phyloP scores from a whole-genome alignment of 2,113 vertebrate genomes.

The Pycnonotus jocosus region DNA sequence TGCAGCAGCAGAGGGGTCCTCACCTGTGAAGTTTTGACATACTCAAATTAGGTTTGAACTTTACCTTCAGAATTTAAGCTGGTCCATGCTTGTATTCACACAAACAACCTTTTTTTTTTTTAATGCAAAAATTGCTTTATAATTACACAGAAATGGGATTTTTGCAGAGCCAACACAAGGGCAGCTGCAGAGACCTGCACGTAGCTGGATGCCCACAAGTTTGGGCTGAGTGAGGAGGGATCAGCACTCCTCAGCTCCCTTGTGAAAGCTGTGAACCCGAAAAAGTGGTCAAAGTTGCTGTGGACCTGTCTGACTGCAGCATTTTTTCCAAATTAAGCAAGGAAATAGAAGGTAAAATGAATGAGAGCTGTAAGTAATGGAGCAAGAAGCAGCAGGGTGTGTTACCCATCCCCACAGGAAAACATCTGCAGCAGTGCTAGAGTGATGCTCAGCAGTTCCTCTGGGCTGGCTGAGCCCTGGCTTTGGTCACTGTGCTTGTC shows the following conservation, averaged over 20 bases:
- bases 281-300: not conserved
- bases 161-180: not conserved
- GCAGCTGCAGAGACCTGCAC: not conserved
- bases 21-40: not conserved
- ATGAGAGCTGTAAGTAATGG: not conserved
- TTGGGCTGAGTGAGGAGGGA: not conserved
- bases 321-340: not conserved
- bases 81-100: accelerated
- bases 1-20: not conserved
- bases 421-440: not conserved
- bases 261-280: not conserved
- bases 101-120: not conserved
- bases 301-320: not conserved
- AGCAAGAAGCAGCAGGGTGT: not conserved
- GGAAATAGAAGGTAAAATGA: not conserved
- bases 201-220: not conserved
- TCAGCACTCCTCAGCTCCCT: not conserved
- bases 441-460: not conserved
- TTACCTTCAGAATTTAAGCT: not conserved
- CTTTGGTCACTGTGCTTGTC: not conserved
- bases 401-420: not conserved
- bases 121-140: not conserved
- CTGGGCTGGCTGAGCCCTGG: not conserved
- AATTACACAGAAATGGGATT: not conserved
- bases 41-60: not conserved